Base-by-base conservation (phyloP, 2,888 invertebrate species). In the Cyclophora punctaria region DNA sequence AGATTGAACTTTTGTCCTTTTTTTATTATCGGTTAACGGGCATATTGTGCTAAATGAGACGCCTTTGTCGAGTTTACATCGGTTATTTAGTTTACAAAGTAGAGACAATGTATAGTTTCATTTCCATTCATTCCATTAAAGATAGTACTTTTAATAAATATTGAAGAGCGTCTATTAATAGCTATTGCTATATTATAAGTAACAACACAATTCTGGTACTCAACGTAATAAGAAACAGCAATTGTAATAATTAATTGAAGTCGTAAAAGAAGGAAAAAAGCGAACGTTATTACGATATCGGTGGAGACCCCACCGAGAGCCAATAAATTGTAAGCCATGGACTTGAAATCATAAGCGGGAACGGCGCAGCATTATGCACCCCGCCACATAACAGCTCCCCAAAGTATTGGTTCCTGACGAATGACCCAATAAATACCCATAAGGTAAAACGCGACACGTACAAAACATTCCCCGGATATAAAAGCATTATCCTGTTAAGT, bases 401-500 rank as follows among this genome's bases (percentile, higher is more conserved):
- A 59, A 78, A 64, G 86, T 73, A 84, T 85, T 78, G 83, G 80
- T 69, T 78, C 68, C 79, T 82, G 84, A 86, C 75, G 83, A 84
- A 87, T 80, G 80, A 81, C 81, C 84, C 83, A 86, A 88, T 87
- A 88, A 88, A 86, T 86, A 86, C 85, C 79, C 81, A 78, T 76
- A 84, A 82, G 80, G 78, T 78, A 80, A 74, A 77, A 79, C 73
- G 83, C 76, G 82, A 85, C 86, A 86, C 86, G 86, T 81, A 81
- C 85, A 78, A 80, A 83, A 83, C 84, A 85, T 85, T 83, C 74
- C 71, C 59, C 61, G 72, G 78, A 76, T 78, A 82, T 86, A 83
- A 85, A 86, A 86, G 87, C 83, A 84, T 86, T 86, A 86, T 85
- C 80, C 80, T 81, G 82, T 85, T 82, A 82, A 82, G 83, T 86